phyloP scores from a whole-genome alignment of 2,888 invertebrate genomes.

The Nymphalis urticae region DNA sequence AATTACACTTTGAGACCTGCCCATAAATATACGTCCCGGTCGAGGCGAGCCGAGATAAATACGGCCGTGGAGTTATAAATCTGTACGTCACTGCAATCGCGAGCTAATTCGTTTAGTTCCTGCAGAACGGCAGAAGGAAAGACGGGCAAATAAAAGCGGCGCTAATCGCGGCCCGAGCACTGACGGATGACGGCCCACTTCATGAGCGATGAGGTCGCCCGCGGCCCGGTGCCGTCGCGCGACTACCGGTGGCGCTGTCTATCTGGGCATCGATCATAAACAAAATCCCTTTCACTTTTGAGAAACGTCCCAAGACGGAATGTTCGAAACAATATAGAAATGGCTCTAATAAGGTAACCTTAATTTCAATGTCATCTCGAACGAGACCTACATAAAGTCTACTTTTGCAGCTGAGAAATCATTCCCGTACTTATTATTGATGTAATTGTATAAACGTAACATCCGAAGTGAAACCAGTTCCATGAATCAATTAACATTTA shows the following conservation, averaged over 20 bases:
- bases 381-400: too few species aligned
- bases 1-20: constrained; percentile 30
- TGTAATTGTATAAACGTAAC: not conserved
- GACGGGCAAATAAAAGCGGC: constrained; percentile 24
- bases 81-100: constrained; percentile 30
- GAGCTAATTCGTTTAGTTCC: constrained; percentile 28
- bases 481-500: constrained; percentile 1
- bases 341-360: too few species aligned
- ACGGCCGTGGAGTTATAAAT: constrained; percentile 31
- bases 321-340: too few species aligned
- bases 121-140: constrained; percentile 12
- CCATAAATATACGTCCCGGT: constrained; percentile 33
- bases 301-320: not conserved
- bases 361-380: too few species aligned
- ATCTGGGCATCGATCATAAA: not conserved
- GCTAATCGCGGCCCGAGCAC: constrained; percentile 21
- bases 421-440: too few species aligned
- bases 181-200: constrained; percentile 18
- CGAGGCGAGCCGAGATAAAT: constrained; percentile 30
- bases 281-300: not conserved
- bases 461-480: not conserved
- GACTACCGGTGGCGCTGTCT: not conserved
- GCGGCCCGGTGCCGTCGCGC: not conserved
- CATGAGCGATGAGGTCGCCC: constrained; percentile 18
- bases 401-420: too few species aligned